These are phyloP conservation scores for Acanthosepion esculentum DNA, from an alignment of 2,888 invertebrate genomes.

Conservation along the genomic window DNA sequence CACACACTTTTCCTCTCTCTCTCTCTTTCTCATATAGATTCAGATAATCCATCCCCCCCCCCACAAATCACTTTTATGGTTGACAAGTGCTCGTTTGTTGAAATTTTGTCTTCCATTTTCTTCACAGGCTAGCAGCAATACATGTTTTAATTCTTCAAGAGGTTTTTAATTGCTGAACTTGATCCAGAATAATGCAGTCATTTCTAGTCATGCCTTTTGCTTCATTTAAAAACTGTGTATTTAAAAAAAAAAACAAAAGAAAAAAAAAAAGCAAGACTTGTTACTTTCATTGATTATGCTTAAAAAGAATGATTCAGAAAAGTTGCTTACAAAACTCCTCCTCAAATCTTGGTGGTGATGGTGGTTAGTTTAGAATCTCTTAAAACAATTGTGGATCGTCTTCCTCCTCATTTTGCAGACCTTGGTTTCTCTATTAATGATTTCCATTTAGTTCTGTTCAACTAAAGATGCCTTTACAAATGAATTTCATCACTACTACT, in stretches of 20 bases:
- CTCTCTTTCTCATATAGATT: not conserved
- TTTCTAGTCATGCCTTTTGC: not conserved
- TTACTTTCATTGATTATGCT: not conserved
- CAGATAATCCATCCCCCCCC: not conserved
- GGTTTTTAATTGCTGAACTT: not conserved
- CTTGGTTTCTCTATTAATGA: not conserved
- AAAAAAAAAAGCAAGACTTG: not conserved
- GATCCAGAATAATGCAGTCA: not conserved
- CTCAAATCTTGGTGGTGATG: not conserved
- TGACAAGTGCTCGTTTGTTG: not conserved
- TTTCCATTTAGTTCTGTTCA: not conserved
- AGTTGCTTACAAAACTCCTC: not conserved
- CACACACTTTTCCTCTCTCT: not conserved
- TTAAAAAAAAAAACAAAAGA: not conserved
- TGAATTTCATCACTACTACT: too few relatives aligned
- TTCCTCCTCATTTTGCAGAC: not conserved
- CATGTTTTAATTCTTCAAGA: not conserved
- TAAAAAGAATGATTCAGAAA: not conserved
- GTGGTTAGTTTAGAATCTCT: not conserved
- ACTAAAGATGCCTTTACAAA: not conserved
- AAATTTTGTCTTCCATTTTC: not conserved
- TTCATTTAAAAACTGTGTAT: not conserved
- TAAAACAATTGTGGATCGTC: not conserved
- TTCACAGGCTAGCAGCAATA: not conserved
- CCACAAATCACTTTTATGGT: not conserved